Percentiles rank a stretch among this genome's conserved stretches.
These are phyloP conservation scores for Ceratotherium simum DNA, from an alignment of 2,113 vertebrate genomes.

Conservation along the genomic window DNA sequence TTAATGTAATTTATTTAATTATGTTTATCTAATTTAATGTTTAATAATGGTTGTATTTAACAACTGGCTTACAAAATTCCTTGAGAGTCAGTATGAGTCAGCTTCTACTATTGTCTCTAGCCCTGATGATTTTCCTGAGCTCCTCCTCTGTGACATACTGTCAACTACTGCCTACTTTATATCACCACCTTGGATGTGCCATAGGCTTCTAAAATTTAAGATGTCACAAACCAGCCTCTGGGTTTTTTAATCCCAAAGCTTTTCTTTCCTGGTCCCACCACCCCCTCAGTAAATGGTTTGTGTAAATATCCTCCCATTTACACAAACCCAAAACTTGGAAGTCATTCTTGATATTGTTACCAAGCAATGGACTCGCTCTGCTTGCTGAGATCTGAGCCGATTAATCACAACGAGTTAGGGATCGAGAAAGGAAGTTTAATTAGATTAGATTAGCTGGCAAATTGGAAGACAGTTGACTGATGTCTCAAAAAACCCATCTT, in stretches of 20 bases:
- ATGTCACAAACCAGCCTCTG: neutral
- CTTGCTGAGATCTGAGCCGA: too few relatives aligned
- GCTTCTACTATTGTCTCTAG: neutral
- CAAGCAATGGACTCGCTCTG: too few relatives aligned
- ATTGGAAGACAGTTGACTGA: too few relatives aligned
- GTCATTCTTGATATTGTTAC: neutral
- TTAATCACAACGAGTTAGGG: too few relatives aligned
- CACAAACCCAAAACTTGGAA: neutral
- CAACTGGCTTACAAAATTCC: neutral
- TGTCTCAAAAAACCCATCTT: too few relatives aligned
- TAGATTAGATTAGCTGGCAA: too few relatives aligned
- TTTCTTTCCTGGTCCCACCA: neutral
- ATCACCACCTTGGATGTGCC: too few relatives aligned
- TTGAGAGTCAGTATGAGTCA: neutral
- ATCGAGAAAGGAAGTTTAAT: too few relatives aligned
- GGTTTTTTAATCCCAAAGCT: neutral
- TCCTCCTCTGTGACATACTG: neutral
- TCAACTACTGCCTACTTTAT: neutral
- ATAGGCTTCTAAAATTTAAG: neutral
- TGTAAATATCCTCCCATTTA: neutral
- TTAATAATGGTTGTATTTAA: neutral
- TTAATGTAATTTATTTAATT: neutral
- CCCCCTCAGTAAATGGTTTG: neutral
- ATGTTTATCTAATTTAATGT: neutral
- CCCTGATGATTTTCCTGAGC: neutral